Base-by-base conservation (phyloP, 1,140 invertebrate genomes). In the Penaeus chinensis region DNA sequence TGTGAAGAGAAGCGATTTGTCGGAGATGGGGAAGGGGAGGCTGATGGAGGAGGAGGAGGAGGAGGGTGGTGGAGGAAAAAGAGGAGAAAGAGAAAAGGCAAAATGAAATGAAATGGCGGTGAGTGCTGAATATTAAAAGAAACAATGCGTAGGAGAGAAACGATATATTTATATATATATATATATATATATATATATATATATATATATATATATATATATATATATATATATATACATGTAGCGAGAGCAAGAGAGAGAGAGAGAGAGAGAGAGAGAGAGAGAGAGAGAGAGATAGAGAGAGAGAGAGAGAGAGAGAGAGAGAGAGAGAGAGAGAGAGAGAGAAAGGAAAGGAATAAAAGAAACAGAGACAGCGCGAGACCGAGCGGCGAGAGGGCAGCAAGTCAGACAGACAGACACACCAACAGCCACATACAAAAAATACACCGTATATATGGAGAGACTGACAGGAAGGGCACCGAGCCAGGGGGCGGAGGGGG, bases 171-270 rank as follows among this genome's bases (percentile, higher is more conserved):
- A 54, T 78, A 54, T 78, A 13, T 78, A 54, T 78, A 54, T 78
- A 54, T 78, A 54, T 78, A 54, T 78, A 54, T 78, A 54, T 78
- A 54, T 78, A 54, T 78, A 54, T 78, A 54, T 78, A 54, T 78
- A 54, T 54, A 78, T 78, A 78, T 78, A 54, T 78, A 54, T 78
- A 78, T 54, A 54, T 78, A 54, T 78, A 78, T 78, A 54, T 54
- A 78, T 54, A 54, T 54, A 54, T 78, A 54, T 32, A 54, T 78
- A 54, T 22, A 54, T 78, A 54, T 78, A 54, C 42, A 54, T 78
- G 7, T 32, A 77, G 74, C 42, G 74, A 77, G 27, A 77, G 74
- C 42, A 22, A 77, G 74, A 32, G 74, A 77, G 27, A n/a, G 74
- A 19, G 32, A 54, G 78, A 80, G 42, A 22, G 42, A 60, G 42